A percentile compares a stretch with the other conserved stretches of the same genome.
phyloP scores from a whole-genome alignment of 2,113 vertebrate species.

The Amblyornis subalaris region DNA sequence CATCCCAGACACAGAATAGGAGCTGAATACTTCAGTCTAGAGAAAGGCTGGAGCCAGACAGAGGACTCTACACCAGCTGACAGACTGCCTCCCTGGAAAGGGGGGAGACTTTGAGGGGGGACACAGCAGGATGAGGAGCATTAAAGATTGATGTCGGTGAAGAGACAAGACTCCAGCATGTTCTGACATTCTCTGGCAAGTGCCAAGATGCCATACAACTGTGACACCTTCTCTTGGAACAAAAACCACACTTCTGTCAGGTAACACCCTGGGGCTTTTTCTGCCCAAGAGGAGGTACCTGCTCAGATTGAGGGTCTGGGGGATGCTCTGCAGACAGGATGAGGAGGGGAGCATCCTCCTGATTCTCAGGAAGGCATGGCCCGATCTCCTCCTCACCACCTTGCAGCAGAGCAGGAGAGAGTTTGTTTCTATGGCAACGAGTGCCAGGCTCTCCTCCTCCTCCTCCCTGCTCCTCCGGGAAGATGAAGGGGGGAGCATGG shows the following conservation, averaged over 20 bases:
- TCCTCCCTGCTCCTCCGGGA: background rate
- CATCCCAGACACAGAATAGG: background rate
- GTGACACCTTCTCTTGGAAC: background rate
- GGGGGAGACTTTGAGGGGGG: background rate
- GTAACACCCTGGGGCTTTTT: background rate
- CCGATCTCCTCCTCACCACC: constrained; percentile 36
- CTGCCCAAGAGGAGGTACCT: background rate
- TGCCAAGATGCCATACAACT: background rate
- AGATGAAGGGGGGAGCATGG: background rate
- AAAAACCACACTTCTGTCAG: background rate
- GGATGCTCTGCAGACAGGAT: background rate
- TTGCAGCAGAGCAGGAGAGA: constrained; percentile 38
- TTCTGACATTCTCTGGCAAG: background rate
- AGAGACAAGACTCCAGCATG: background rate
- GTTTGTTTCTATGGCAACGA: constrained; percentile 65
- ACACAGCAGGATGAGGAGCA: background rate
- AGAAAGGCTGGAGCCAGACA: background rate
- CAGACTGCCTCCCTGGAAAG: background rate
- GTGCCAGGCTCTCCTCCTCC: constrained; percentile 50
- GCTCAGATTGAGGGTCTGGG: background rate
- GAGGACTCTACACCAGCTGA: background rate
- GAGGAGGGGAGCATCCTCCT: background rate
- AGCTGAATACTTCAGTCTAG: background rate
- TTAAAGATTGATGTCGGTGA: background rate
- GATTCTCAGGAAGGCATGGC: background rate